phyloP scores from a whole-genome alignment of 2,888 invertebrate genomes.

The Cacoxenus indagator region DNA sequence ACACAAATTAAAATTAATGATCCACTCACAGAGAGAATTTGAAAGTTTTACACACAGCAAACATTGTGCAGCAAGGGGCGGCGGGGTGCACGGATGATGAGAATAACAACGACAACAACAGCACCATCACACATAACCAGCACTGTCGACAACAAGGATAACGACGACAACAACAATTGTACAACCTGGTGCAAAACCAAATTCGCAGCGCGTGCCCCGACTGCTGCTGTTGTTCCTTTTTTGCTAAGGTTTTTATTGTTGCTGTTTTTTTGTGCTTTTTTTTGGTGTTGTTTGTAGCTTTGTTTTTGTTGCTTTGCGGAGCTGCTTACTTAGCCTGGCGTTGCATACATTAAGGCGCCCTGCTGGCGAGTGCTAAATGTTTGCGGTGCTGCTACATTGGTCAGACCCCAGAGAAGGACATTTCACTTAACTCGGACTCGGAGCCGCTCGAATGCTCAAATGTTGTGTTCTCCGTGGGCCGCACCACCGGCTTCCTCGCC shows the following conservation, averaged over 20 bases:
- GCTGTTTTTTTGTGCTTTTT: conserved; percentile 7
- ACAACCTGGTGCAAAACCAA: neutral
- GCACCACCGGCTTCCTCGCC: too few species aligned
- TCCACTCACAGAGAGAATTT: conserved; percentile 54
- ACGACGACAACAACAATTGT: neutral
- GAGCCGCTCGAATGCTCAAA: neutral
- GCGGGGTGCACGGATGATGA: neutral
- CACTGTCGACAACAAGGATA: too few species aligned
- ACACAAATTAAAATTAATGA: conserved; percentile 63
- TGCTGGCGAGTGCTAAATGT: conserved; percentile 48
- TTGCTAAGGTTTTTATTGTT: neutral
- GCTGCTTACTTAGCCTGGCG: conserved; percentile 48
- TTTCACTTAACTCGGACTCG: conserved; percentile 8
- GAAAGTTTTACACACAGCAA: neutral
- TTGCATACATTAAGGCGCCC: conserved; percentile 54
- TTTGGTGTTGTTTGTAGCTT: neutral
- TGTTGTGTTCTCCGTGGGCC: too few species aligned
- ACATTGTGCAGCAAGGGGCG: neutral
- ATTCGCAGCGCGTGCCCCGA: neutral
- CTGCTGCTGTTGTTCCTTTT: neutral
- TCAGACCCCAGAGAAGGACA: conserved; percentile 1
- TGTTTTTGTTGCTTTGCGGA: conserved; percentile 31
- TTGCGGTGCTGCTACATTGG: conserved; percentile 37
- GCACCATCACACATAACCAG: too few species aligned
- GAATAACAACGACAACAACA: neutral